Base-by-base conservation (phyloP, 2,113 vertebrate genomes). In the Neotoma lepida region DNA sequence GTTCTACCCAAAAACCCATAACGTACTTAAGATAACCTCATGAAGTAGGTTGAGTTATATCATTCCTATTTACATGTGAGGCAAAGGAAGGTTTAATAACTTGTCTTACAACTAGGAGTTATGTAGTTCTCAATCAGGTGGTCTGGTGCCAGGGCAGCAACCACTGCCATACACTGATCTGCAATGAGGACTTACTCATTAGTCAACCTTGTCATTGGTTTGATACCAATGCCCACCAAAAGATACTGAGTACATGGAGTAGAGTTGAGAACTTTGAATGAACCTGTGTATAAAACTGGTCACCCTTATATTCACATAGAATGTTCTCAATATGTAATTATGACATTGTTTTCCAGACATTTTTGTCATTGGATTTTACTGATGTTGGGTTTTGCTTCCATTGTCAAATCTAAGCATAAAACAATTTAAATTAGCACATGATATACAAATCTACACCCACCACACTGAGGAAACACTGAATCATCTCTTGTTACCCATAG, bases 361-460 rank as follows among this genome's bases (percentile, higher is more conserved):
- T 95, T 93, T 88, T 93, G 35, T 64, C 39, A 90, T 85, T n/a
- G 24, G 89, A 13, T 86, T 73, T 92, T 87, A 63, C 39, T 18
- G 73, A 10, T 86, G 58, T 81, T 89, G 89, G 14, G 12, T 86
- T 95, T n/a, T 91, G 39, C 76, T 44, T 92, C 61, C 82, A 17
- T 91, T 91, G 49, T 94, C 86, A 89, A 46, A 64, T 94, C 66
- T 18, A 35, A 87, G 77, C 71, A 56, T n/a, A 88, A 84, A 94
- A 74, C 15, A 86, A n/a, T 51, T 85, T 63, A 51, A 68, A 51
- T 86, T 86, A 89, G n/a, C 70, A 78, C 22, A 30, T 63, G 49
- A 33, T 61, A 70, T 68, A 39, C 68, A 89, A 90, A 56, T 66
- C 51, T 77, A 18, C 51, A 93, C n/a, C n/a, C n/a, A 4, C 77